These are phyloP conservation scores for Rhyacophila brunnea DNA, from an alignment of 1,140 invertebrate genomes.

Conservation along the genomic window DNA sequence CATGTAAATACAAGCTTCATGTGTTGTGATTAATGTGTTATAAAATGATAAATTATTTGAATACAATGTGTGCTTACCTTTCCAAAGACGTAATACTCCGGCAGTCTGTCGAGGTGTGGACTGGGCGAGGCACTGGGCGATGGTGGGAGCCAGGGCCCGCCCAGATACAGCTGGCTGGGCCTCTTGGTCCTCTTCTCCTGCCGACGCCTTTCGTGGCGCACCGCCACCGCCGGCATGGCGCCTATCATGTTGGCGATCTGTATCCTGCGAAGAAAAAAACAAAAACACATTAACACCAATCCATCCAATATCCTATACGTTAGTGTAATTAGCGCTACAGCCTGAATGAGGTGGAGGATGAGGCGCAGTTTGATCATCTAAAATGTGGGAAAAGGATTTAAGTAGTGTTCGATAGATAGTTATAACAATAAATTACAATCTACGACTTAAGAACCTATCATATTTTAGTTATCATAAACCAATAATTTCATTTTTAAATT, in stretches of 20 bases:
- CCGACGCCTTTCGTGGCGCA: conserved; percentile 74
- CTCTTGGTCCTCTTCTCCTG: conserved; percentile 68
- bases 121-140: conserved; percentile 59
- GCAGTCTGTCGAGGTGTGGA: conserved; percentile 55
- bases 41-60: no score
- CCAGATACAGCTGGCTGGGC: conserved; percentile 69
- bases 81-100: conserved; percentile 70
- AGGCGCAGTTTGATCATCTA: no score
- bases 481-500: no score
- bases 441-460: no score
- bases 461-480: no score
- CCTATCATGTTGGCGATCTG: conserved; percentile 69
- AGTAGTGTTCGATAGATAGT: no score
- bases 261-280: conserved; percentile 13
- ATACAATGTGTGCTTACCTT: conserved; percentile 60
- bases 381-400: no score
- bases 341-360: not conserved
- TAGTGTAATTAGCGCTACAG: not conserved
- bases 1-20: no score
- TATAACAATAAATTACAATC: no score
- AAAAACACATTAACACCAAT: no score
- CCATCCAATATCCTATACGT: no score
- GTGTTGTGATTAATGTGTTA: no score
- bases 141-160: conserved; percentile 57
- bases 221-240: conserved; percentile 82